Evolutionary conservation across 2,113 vertebrate genomes (phyloP).

Genomic region (Haemorhous mexicanus): DNA sequence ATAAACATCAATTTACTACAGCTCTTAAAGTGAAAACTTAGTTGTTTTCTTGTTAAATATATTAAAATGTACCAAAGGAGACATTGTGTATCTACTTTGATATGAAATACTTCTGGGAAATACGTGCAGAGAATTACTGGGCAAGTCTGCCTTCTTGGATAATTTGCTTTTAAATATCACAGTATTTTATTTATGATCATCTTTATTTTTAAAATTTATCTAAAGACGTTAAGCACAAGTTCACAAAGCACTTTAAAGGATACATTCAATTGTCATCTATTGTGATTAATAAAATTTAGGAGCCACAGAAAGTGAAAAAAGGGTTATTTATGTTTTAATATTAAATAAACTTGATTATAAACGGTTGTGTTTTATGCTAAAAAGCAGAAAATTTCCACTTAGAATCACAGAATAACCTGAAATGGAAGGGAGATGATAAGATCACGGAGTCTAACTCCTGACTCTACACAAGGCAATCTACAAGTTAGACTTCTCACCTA

Average conservation of each 20-base stretch:
- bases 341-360: not conserved
- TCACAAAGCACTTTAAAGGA: not conserved
- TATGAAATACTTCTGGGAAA: not conserved
- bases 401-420: not conserved
- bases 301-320: not conserved
- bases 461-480: not conserved
- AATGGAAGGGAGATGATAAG: not conserved
- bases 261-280: not conserved
- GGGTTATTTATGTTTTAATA: not conserved
- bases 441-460: not conserved
- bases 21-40: not conserved
- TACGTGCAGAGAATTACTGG: not conserved
- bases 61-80: not conserved
- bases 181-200: not conserved
- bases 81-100: not conserved
- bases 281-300: not conserved
- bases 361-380: not conserved
- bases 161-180: not conserved
- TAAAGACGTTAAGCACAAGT: not conserved
- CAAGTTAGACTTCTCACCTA: not conserved
- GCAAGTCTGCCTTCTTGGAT: not conserved
- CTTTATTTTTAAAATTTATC: not conserved
- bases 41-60: not conserved
- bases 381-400: not conserved
- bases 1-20: not conserved